Base-by-base conservation (phyloP, 2,888 invertebrate genomes). In the Pimpla rufipes region DNA sequence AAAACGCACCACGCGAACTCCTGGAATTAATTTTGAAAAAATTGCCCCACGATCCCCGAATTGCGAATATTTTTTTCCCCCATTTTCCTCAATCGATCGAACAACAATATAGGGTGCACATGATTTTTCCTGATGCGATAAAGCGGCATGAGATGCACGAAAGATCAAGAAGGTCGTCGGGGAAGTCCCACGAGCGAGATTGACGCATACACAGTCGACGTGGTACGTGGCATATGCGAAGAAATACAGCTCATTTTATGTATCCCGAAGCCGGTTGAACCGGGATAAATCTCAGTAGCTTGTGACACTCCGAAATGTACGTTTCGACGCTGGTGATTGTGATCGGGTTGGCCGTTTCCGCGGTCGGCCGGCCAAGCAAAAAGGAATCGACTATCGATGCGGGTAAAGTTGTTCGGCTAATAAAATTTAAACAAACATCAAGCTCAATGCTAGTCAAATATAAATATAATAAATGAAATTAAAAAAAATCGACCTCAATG, bases 231-330 rank as follows among this genome's bases (percentile, higher is more conserved):
- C 35, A 6, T 42, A 13, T 10, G 29, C 40, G 45, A 50, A n/a
- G 10, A 11, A 16, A 50, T 47, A 29, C 16, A 50, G 13, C 13
- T 13, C 18, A 13, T n/a, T 74, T 37, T 29, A 8, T 10, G 2
- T 5, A 3, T 0, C 13, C 11, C 37, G 35, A 29, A 59, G 10
- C 37, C 42, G 21, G 13, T 18, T 0, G n/a, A 23, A 11, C 8
- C 21, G 23, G 21, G 23, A 67, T 21, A 66, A 21, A 7, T 37
- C 2, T 64, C 66, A 79, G 79, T 79, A 59, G 59, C 21, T 11
- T 74, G 59, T 40, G 23, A 59, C 57, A 45, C 11, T 57, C 18
- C 74, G 50, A 57, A 42, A 79, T 79, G 79, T 59, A 37, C 50
- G 50, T 10, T 8, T 66, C 47, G 21, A 52, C 42, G 37, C 7